Percentiles rank a stretch among this genome's conserved stretches.
These are phyloP conservation scores for Cryptotermes secundus DNA, from an alignment of 1,140 invertebrate species.

Conservation along the genomic window DNA sequence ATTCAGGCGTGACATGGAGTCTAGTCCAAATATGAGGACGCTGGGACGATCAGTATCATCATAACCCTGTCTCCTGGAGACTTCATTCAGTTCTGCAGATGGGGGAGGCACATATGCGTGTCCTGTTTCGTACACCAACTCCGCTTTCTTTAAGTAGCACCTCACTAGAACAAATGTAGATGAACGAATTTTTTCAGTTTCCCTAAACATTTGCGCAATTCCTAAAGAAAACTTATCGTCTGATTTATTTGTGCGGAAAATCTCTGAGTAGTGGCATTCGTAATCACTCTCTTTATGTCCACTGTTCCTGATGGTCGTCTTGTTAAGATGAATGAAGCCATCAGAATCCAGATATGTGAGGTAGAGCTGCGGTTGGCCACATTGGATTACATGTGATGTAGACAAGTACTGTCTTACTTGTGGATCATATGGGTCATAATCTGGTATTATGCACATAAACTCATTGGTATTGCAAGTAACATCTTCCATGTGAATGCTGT, in stretches of 20 bases:
- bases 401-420: conserved; percentile 14
- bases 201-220: neutral
- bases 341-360: conserved; percentile 32
- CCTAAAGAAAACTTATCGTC: conserved; percentile 21
- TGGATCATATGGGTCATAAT: conserved; percentile 33
- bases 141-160: conserved; percentile 44
- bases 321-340: conserved; percentile 30
- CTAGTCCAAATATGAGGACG: conserved; percentile 56
- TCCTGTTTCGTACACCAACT: conserved; percentile 49
- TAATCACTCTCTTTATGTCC: neutral
- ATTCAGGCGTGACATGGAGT: conserved; percentile 60
- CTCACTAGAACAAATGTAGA: conserved; percentile 46
- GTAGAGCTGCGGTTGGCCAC: conserved; percentile 27
- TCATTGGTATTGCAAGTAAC: neutral
- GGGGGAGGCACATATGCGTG: conserved; percentile 43
- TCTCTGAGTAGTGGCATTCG: conserved; percentile 22
- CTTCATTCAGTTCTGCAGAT: conserved; percentile 6
- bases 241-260: neutral
- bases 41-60: conserved; percentile 32
- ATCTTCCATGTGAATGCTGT: conserved; percentile 18
- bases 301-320: conserved; percentile 1
- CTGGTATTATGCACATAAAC: conserved; percentile 25
- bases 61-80: neutral
- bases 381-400: neutral
- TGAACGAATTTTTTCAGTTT: neutral